These are phyloP conservation scores for Sinocyclocheilus anophthalmus DNA, from an alignment of 2,113 vertebrate species.

Conservation along the genomic window DNA sequence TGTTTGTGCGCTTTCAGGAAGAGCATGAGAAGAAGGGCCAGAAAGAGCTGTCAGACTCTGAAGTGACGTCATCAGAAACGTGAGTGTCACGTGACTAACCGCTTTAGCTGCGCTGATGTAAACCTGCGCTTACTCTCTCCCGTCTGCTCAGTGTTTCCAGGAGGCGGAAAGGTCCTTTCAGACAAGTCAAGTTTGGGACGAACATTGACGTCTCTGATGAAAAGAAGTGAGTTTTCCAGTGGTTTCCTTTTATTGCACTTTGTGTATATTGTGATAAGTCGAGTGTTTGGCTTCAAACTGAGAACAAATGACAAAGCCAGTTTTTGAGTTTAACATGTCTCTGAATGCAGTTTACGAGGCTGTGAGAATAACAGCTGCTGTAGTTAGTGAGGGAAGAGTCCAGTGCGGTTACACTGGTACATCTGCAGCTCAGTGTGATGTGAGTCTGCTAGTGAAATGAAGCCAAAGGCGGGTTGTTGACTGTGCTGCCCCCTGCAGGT, in stretches of 20 bases:
- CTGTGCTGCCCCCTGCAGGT: conserved; percentile 73
- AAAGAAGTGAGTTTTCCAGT: conserved; percentile 86
- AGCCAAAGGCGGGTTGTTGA: not conserved
- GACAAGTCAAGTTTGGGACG: conserved; percentile 97
- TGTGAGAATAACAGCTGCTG: too few relatives aligned
- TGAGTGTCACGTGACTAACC: conserved; percentile 62
- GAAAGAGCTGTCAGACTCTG: conserved; percentile 91
- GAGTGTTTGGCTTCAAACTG: too few relatives aligned
- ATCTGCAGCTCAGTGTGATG: too few relatives aligned
- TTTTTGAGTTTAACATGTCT: too few relatives aligned
- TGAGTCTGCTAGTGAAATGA: not conserved
- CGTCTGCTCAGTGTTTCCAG: conserved; percentile 78
- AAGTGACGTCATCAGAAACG: conserved; percentile 90
- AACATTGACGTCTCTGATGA: conserved; percentile 98
- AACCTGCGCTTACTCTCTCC: not conserved
- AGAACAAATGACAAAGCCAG: too few relatives aligned
- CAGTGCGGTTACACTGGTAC: too few relatives aligned
- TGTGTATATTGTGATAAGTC: too few relatives aligned
- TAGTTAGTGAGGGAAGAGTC: too few relatives aligned
- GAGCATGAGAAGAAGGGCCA: conserved; percentile 96
- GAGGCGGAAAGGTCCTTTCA: conserved; percentile 88
- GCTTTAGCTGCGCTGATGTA: not conserved
- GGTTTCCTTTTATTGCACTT: not conserved
- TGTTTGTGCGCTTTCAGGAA: conserved; percentile 76
- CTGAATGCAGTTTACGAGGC: too few relatives aligned